Percentiles rank a stretch among this genome's conserved stretches.
These are phyloP conservation scores for Rhabdomys dilectus DNA, from an alignment of 2,113 vertebrate species.

Conservation along the genomic window DNA sequence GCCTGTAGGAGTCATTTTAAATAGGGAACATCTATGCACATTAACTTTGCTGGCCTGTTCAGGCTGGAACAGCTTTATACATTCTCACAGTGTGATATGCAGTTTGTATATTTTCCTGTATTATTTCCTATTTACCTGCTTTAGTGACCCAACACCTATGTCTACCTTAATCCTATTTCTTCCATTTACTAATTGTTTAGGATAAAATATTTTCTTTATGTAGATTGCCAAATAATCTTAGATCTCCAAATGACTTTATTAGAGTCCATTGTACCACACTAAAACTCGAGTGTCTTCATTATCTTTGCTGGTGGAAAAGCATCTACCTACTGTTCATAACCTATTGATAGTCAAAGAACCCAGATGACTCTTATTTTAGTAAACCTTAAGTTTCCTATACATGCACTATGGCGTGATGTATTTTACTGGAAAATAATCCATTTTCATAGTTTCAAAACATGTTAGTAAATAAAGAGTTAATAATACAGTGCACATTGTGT, in stretches of 20 bases:
- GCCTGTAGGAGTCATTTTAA: neutral
- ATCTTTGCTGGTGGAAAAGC: neutral
- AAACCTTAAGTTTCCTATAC: neutral
- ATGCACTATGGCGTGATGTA: neutral
- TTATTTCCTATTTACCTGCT: neutral
- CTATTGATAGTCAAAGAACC: neutral
- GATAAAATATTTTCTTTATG: neutral
- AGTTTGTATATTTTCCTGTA: neutral
- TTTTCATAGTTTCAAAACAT: slow-evolving; percentile 19
- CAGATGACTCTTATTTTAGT: neutral
- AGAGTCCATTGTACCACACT: neutral
- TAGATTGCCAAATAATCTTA: neutral
- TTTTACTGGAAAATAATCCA: slow-evolving; percentile 38
- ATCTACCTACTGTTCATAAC: neutral
- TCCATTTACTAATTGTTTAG: neutral
- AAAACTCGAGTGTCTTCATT: neutral
- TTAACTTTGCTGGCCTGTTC: neutral
- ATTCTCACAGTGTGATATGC: neutral
- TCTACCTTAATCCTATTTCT: neutral
- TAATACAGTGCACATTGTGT: neutral
- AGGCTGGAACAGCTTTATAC: neutral
- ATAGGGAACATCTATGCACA: neutral
- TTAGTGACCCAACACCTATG: neutral
- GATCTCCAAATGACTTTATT: neutral
- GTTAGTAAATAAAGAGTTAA: slow-evolving; percentile 60